A percentile compares a stretch with the other conserved stretches of the same genome.
These are phyloP conservation scores for Agelaius tricolor DNA, from an alignment of 2,113 vertebrate species.

Conservation along the genomic window DNA sequence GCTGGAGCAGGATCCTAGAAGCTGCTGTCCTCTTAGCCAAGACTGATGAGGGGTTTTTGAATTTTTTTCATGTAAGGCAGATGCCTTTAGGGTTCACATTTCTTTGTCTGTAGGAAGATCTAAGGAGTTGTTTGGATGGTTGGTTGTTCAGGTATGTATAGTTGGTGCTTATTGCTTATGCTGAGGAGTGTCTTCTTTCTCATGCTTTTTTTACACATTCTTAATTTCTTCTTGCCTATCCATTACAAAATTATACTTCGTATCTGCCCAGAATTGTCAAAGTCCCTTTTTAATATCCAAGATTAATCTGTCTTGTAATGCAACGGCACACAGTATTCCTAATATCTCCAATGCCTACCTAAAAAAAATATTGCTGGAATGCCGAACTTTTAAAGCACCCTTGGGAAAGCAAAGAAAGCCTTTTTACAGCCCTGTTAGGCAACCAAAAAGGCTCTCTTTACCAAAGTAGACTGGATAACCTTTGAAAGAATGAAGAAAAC, in stretches of 20 bases:
- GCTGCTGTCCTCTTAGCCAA: neutral
- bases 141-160: neutral
- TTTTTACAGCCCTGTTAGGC: neutral
- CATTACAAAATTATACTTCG: neutral
- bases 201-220: neutral
- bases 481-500: neutral
- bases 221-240: neutral
- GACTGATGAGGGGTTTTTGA: rapidly evolving
- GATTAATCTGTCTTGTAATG: neutral
- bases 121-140: neutral
- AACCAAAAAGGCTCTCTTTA: neutral
- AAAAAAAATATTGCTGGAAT: neutral
- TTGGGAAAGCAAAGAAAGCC: neutral
- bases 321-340: neutral
- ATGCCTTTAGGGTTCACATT: neutral
- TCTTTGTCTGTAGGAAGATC: neutral
- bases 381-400: neutral
- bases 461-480: neutral
- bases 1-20: neutral
- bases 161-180: neutral
- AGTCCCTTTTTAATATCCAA: neutral
- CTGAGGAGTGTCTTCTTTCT: neutral
- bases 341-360: neutral
- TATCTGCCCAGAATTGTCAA: neutral
- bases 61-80: neutral